Conservation (phyloP, 2,888 invertebrate genomes). For the Oscheius onirici region DNA sequence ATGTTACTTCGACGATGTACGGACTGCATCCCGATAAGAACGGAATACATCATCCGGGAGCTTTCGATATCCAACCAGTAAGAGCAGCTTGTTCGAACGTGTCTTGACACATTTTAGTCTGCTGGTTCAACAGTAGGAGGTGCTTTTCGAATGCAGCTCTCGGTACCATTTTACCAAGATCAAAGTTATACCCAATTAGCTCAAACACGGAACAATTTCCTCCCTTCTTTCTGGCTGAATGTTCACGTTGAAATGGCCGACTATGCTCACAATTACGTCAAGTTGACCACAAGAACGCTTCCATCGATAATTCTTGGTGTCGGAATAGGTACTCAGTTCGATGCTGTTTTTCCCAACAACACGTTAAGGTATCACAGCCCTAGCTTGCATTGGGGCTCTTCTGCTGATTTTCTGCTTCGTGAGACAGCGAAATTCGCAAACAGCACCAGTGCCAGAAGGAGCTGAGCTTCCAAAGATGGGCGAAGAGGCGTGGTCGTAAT, state of each 20-base stretch:
- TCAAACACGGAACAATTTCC: conserved; percentile 35
- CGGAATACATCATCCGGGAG: conserved; percentile 46
- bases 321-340: conserved; percentile 36
- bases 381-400: conserved; percentile 9
- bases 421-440: not conserved
- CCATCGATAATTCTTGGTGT: conserved; percentile 50
- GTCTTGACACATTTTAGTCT: conserved; percentile 37
- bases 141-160: conserved; percentile 55
- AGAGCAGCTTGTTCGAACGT: not conserved
- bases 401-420: conserved; percentile 3
- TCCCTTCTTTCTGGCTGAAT: conserved; percentile 51
- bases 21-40: conserved; percentile 48
- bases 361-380: not conserved
- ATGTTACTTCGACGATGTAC: conserved; percentile 30
- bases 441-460: not conserved
- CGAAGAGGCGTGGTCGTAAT: conserved; percentile 17
- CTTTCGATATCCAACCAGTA: conserved; percentile 59
- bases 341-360: too few species aligned
- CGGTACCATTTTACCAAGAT: conserved; percentile 50
- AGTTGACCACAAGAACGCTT: conserved; percentile 41
- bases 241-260: conserved; percentile 45
- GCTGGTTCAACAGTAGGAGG: conserved; percentile 60
- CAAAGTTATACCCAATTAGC: conserved; percentile 33
- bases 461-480: not conserved
- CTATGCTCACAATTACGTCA: conserved; percentile 51